Base-by-base conservation (phyloP, 2,113 vertebrate genomes). In the Trichechus manatus region DNA sequence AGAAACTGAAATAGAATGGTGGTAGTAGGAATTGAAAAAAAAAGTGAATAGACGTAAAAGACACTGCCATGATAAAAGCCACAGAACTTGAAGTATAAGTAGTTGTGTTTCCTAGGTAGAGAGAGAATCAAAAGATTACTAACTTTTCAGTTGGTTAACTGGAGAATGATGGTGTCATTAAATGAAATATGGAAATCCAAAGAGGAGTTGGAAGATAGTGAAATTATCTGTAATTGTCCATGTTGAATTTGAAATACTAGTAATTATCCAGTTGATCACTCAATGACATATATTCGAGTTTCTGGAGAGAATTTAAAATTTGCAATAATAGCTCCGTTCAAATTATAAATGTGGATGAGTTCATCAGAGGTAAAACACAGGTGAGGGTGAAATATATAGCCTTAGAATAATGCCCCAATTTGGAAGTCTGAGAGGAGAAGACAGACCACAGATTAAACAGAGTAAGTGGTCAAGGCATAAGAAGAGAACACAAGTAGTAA, bases 321-420 rank as follows among this genome's bases (percentile, higher is more conserved):
- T 29, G 33, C 79, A 70, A 59, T 63, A 68, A 50, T 64, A 85
- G 5, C 4, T 63, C 31, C 80, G 22, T 59, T 84, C 27, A 44
- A 91, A 64, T 33, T 56, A 20, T 83, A 63, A 83, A 92, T n/a
- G 29, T 68, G 1, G 33, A n/a, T 84, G n/a, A 90, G 72, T 56
- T 81, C 42, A 75, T 89, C 29, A 81, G 87, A 61, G 50, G 33
- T 27, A 42, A 23, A 75, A 42, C 17, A 31, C 50, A 85, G 15
- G 44, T n/a, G 17, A 77, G 47, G 5, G 85, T 1, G 19, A 91
- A 95, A 61, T 17, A 59, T 50, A 17, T 0, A 70, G 6, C 47
- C 25, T 82, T 53, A 61, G 44, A 84, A 70, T 93, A 93, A 93
- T 75, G 72, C 23, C 72, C 68, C 9, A 63, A 25, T 91, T 84